Conservation (phyloP, 2,113 vertebrate genomes). For the Heterotis niloticus region DNA sequence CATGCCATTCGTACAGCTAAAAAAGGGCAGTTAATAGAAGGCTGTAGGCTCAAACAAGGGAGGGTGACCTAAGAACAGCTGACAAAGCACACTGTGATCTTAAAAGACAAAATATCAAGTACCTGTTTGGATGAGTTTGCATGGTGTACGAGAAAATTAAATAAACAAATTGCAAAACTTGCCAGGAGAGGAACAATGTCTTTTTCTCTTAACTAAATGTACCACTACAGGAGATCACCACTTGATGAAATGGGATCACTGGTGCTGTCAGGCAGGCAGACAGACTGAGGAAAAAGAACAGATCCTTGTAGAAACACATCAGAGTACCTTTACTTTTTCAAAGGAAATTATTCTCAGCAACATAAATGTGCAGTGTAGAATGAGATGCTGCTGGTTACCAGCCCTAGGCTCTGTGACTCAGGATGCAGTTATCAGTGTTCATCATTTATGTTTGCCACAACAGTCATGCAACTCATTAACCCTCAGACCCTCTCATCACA, state of each 20-base stretch:
- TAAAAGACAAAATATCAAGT: not conserved
- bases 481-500: too few relatives aligned
- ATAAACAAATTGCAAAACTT: constrained; percentile 4
- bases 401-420: not conserved
- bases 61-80: too few relatives aligned
- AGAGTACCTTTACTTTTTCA: not conserved
- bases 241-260: not conserved
- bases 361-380: not conserved
- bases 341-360: not conserved
- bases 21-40: too few relatives aligned
- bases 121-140: not conserved
- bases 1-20: too few relatives aligned
- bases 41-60: too few relatives aligned
- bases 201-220: not conserved
- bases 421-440: not conserved
- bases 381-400: not conserved
- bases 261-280: not conserved
- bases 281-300: not conserved
- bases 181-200: not conserved
- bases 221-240: not conserved
- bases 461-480: not conserved
- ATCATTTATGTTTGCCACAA: not conserved
- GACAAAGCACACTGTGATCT: too few relatives aligned
- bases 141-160: not conserved
- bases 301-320: not conserved